Base-by-base conservation (phyloP, 2,113 vertebrate genomes). In the Oreotrochilus melanogaster region DNA sequence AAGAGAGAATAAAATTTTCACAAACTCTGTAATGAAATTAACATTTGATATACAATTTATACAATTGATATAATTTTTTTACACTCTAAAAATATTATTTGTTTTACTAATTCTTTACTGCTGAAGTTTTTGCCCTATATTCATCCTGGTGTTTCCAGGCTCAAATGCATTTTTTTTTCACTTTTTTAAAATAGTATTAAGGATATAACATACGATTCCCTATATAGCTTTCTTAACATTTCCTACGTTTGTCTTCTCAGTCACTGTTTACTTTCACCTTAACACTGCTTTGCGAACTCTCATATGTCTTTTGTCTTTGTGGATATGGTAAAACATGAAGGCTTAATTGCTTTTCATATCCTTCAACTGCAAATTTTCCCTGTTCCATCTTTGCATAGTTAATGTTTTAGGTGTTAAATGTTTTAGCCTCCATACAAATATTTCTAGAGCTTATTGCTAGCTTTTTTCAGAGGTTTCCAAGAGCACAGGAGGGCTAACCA, bases 381-480 rank as follows among this genome's bases (percentile, higher is more conserved):
- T 58, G 4, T 81, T 84, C 35, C 43, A 6, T 84, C 73, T 91
- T 75, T 76, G 25, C 7, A 11, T 10, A 2, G 1, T 57, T 75
- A 42, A 65, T 50, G 35, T 11, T 82, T 90, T 73, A 92, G 54
- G 31, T 89, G 64, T 18, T 71, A n/a, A 1, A 15, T 39, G 39
- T 39, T 39, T 39, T 39, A 39, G 39, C 62, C 65, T 94, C 43
- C 1, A 0, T 76, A 73, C 28, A 73, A 85, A 31, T 93, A 70
- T 76, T 87, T 94, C 70, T 89, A 14, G 54, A 86, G 25, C 33
- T 72, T 73, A 35, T 58, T 85, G 33, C 64, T 85, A 62, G 7
- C n/a, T 87, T 88, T 58, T 86, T 81, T 92, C 70, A 43, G 64
- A 82, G 58, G 15, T 89, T 95, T 82, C 66, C 75, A 85, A 53